Evolutionary conservation across 2,888 invertebrate species (phyloP), one percentile per base, ranked within the genome.

Genomic region (Cryptus armator): DNA sequence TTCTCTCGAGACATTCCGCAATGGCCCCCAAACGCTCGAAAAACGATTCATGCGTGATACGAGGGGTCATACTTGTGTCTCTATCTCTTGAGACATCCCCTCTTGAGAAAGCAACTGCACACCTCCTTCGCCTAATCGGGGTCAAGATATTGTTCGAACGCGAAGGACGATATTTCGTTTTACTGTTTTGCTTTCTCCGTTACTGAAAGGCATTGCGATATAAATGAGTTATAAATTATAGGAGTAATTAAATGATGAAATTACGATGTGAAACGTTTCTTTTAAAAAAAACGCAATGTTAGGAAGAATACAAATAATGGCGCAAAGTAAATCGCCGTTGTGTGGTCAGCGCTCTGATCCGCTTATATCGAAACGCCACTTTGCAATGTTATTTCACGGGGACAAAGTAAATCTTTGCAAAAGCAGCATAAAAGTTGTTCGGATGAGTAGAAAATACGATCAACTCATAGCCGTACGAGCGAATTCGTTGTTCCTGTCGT

Each of bases 1-100:
- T 59, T 19, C 76, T 66, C 62, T 70, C 3, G 53, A 29, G 67
- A 56, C 66, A 53, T 66, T 66, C 51, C 51, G 37, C 66, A 19
- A 16, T 32, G 32, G 62, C 12, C 16, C 6, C 16, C 62, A 37
- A 48, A 64, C 32, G 48, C 74, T 48, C 62, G 32, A 51, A 51
- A 37, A 14, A 66, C 29, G 37, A 48, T 75, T 66, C 75, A 48
- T 48, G 48, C 14, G 37, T 24, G 64, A n/a, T 12, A 74, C 74
- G 74, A 74, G 16, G 48, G 37, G 24, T 19, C 1, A 68, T 48
- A 19, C 74, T 16, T 2, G 51, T 24, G 12, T 37, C 14, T 16
- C 16, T n/a, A 12, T 48, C 32, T 4, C 64, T 48, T 46, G 46
- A 16, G 64, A 75, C 48, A 48, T 9, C 12, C 56, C 19, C 71